A percentile compares a stretch with the other conserved stretches of the same genome.
phyloP scores from a whole-genome alignment of 2,888 invertebrate genomes.

The Athalia cordata region DNA sequence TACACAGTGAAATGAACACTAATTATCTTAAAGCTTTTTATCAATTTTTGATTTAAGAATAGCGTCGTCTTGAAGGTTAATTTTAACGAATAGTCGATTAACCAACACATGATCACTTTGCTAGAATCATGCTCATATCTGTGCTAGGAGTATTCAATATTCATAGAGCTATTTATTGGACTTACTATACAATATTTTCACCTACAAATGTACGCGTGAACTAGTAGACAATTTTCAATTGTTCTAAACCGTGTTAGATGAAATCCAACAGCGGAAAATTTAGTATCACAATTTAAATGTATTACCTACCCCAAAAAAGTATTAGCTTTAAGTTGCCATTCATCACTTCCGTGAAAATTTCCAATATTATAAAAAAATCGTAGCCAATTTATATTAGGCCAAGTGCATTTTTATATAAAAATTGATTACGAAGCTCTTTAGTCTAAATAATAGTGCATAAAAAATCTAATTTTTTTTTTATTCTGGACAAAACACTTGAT shows the following conservation, averaged over 20 bases:
- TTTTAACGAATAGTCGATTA: not conserved
- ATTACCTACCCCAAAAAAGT: not conserved
- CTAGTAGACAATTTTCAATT: no score
- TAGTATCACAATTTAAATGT: constrained; percentile 5
- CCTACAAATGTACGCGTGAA: no score
- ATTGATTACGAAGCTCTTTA: not conserved
- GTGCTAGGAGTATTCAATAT: no score
- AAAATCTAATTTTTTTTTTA: not conserved
- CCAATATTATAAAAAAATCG: constrained; percentile 8
- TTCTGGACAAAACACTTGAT: not conserved
- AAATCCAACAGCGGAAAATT: not conserved
- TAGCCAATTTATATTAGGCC: constrained; percentile 2
- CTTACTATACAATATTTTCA: no score
- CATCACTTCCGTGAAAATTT: not conserved
- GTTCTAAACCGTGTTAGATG: no score
- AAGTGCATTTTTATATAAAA: not conserved
- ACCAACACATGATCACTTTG: no score
- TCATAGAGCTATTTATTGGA: no score
- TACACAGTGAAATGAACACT: constrained; percentile 32
- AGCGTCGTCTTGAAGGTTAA: not conserved
- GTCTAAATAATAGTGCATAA: not conserved
- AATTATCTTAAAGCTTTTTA: constrained; percentile 25
- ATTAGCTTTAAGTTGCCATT: not conserved
- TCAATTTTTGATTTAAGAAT: not conserved
- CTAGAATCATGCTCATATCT: no score